These are phyloP conservation scores for Anoura caudifer DNA, from an alignment of 2,113 vertebrate genomes.

Conservation along the genomic window DNA sequence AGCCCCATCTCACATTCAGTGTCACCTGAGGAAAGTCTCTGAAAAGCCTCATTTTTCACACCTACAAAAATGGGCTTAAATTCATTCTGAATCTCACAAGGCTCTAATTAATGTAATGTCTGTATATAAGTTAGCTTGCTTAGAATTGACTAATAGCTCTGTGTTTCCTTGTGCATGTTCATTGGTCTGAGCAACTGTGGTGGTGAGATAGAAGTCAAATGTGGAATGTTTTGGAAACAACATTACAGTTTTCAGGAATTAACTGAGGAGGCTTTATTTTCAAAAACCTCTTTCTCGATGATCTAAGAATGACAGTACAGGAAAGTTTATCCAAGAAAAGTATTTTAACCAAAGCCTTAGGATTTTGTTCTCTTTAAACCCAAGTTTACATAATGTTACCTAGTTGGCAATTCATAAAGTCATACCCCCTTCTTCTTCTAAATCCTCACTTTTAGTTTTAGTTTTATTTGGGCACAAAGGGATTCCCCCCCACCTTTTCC, in stretches of 20 bases:
- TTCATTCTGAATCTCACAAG: neutral
- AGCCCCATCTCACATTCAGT: neutral
- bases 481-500: neutral
- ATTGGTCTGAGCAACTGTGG: neutral
- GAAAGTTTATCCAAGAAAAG: neutral
- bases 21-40: neutral
- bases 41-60: neutral
- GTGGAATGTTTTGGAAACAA: neutral
- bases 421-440: neutral
- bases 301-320: neutral
- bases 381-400: neutral
- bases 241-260: neutral
- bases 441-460: conserved; percentile 33
- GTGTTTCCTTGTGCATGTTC: neutral
- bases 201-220: neutral
- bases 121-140: neutral
- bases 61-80: neutral
- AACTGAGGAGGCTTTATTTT: neutral
- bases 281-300: neutral
- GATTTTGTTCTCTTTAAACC: neutral
- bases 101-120: neutral
- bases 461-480: conserved; percentile 22
- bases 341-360: neutral
- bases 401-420: neutral
- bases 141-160: neutral